A percentile compares a stretch with the other conserved stretches of the same genome.
phyloP scores from a whole-genome alignment of 2,888 invertebrate genomes.

The Caradrina kadenii region DNA sequence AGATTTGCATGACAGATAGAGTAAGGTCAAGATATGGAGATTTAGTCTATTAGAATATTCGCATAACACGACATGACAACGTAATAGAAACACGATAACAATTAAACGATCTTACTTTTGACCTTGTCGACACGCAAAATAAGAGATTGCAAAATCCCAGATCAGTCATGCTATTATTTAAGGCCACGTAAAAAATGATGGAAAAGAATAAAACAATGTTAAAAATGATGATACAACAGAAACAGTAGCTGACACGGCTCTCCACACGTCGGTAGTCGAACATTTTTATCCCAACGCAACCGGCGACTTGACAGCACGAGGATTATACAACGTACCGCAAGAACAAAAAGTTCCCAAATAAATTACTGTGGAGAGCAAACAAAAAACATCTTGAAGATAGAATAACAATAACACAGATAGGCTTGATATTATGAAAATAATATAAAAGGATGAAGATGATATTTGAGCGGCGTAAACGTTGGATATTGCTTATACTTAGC shows the following conservation, averaged over 20 bases:
- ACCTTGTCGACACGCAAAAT: slow-evolving; percentile 26
- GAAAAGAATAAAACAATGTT: slow-evolving; percentile 10
- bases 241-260: slow-evolving; percentile 69
- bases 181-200: background rate
- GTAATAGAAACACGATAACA: slow-evolving; percentile 25
- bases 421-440: slow-evolving; percentile 77
- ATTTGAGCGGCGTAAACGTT: slow-evolving; percentile 75
- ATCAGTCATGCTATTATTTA: background rate
- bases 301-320: slow-evolving; percentile 74
- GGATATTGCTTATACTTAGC: slow-evolving; percentile 30
- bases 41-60: slow-evolving; percentile 21
- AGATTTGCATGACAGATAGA: slow-evolving; percentile 34
- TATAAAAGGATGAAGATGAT: slow-evolving; percentile 73
- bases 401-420: slow-evolving; percentile 84
- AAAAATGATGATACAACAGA: slow-evolving; percentile 51
- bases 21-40: slow-evolving; percentile 43
- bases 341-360: slow-evolving; percentile 68
- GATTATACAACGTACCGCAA: slow-evolving; percentile 71
- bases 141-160: background rate
- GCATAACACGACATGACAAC: slow-evolving; percentile 23
- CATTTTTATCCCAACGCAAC: slow-evolving; percentile 73
- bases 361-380: slow-evolving; percentile 64
- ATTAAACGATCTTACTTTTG: slow-evolving; percentile 17
- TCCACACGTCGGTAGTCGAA: slow-evolving; percentile 63
- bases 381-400: slow-evolving; percentile 79